A percentile compares a stretch with the other conserved stretches of the same genome.
phyloP scores from a whole-genome alignment of 2,888 invertebrate genomes.

The Atethmia centrago region DNA sequence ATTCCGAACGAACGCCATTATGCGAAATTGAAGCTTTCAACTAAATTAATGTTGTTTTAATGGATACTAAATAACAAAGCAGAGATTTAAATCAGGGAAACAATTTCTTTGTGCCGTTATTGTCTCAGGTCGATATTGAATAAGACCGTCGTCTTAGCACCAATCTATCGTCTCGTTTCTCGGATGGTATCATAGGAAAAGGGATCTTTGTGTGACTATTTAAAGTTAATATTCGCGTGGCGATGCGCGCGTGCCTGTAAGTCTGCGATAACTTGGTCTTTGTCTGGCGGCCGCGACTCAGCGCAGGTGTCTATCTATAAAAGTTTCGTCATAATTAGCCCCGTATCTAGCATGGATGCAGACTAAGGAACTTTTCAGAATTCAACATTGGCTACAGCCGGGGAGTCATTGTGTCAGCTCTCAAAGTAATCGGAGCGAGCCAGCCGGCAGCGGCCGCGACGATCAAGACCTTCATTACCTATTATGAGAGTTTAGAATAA shows the following conservation, averaged over 20 bases:
- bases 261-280: conserved; percentile 89
- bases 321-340: conserved; percentile 89
- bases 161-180: conserved; percentile 77
- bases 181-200: conserved; percentile 69
- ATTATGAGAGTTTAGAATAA: conserved; percentile 91
- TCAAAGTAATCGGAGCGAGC: conserved; percentile 87
- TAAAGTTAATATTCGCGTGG: conserved; percentile 78
- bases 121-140: conserved; percentile 82
- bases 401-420: conserved; percentile 87
- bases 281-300: conserved; percentile 86
- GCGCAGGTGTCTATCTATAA: conserved; percentile 90
- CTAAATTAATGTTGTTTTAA: conserved; percentile 71
- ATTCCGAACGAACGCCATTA: conserved; percentile 52
- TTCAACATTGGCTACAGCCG: conserved; percentile 87
- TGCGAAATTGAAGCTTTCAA: conserved; percentile 68
- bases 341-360: conserved; percentile 87
- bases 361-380: conserved; percentile 88
- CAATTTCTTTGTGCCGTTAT: conserved; percentile 77
- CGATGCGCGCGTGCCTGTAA: conserved; percentile 79
- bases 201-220: conserved; percentile 66
- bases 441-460: conserved; percentile 84
- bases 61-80: conserved; percentile 70
- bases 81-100: conserved; percentile 73
- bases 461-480: conserved; percentile 90
- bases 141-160: conserved; percentile 78